Conservation (phyloP, 2,888 invertebrate genomes). For the Ecliptopera silaceata region DNA sequence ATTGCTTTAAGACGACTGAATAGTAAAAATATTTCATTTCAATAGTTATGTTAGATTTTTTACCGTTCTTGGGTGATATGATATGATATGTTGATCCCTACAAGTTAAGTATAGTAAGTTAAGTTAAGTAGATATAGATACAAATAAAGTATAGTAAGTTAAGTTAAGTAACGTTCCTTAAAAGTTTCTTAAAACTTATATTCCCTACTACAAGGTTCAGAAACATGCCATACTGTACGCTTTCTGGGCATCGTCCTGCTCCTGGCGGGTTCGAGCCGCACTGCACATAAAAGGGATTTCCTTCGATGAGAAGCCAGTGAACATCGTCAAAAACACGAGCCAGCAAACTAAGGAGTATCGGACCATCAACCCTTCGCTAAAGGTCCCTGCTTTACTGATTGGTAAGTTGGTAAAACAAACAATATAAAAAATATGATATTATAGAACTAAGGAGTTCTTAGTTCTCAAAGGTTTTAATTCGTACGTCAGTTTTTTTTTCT, state of each 20-base stretch:
- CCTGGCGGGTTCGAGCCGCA: slow-evolving; percentile 82
- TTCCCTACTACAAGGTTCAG: slow-evolving; percentile 39
- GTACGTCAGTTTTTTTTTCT: no score
- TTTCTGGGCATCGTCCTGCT: slow-evolving; percentile 83
- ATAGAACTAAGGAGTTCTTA: no score
- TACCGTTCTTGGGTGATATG: no score
- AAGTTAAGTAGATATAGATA: no score
- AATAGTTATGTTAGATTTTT: no score
- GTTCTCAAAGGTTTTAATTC: no score
- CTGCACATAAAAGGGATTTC: slow-evolving; percentile 62
- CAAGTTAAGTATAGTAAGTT: no score
- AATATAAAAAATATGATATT: no score
- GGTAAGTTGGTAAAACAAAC: slow-evolving; percentile 50
- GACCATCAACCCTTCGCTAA: slow-evolving; percentile 69
- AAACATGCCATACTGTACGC: slow-evolving; percentile 70
- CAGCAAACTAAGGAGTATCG: slow-evolving; percentile 62
- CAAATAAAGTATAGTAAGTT: no score
- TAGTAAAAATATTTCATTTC: no score
- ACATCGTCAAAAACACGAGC: slow-evolving; percentile 56
- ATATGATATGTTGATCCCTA: no score
- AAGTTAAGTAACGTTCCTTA: not conserved
- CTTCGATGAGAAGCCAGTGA: slow-evolving; percentile 62
- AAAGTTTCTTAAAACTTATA: not conserved
- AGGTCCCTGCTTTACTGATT: slow-evolving; percentile 71
- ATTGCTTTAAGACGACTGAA: no score